Base-by-base conservation (phyloP, 2,113 vertebrate genomes). In the Labeo catla region DNA sequence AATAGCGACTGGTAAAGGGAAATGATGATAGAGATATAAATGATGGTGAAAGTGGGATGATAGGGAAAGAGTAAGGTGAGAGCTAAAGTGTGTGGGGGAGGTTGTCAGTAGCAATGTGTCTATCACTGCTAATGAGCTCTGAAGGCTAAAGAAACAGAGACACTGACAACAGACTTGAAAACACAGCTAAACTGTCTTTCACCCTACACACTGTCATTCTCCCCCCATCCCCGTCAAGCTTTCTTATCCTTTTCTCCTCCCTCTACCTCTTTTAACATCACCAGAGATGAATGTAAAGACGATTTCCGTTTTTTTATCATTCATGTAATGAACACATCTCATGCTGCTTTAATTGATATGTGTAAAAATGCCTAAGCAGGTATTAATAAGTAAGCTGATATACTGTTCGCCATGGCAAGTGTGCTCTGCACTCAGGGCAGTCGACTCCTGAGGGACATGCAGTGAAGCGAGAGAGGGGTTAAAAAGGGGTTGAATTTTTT, bases 41-140 rank as follows among this genome's bases (percentile, higher is more conserved):
- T 84, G 84, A 76, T 76, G 76, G 80, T 85, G 83, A 76, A 87
- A 86, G 88, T 86, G 82, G 79, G 83, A 76, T 76, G 87, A 61
- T 87, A 80, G 74, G 86, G 39, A 82, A 83, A 84, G 70, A 68
- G 52, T 84, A 50, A 49, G 77, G 65, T 76, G 34, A 68, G 59
- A 47, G 76, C 47, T 87, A 78, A 63, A 79, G 85, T 84, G 88
- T 91, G 92, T 92, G 66, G 76, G 45, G 70, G 76, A 85, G 68
- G 84, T 81, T 93, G 93, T 94, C 93, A 94, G 89, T 87, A 91
- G 91, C 80, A 81, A 93, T 94, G 89, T 92, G 89, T 94, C 94
- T 93, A 89, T 94, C 92, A 93, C 91, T 89, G 88, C 92, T 95
- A 95, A 95, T 90, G 88, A 95, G 93, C 90, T 92, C 93, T 94